phyloP scores from a whole-genome alignment of 2,888 invertebrate species.

The Odontocerum albicorne region DNA sequence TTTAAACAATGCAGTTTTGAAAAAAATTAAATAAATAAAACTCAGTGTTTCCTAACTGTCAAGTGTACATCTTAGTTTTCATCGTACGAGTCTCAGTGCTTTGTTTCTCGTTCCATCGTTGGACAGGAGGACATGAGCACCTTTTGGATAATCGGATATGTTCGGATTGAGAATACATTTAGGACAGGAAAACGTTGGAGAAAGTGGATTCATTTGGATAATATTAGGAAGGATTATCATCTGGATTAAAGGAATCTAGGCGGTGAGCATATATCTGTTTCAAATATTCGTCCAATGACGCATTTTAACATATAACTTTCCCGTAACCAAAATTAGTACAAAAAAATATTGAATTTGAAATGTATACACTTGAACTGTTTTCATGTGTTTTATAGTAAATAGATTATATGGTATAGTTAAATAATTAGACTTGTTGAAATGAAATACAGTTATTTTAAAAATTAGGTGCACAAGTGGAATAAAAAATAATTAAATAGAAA shows the following conservation, averaged over 20 bases:
- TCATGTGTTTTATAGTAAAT: too few relatives aligned
- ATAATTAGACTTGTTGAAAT: too few relatives aligned
- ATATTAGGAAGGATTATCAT: neutral
- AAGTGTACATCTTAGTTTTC: neutral
- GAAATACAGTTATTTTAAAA: too few relatives aligned
- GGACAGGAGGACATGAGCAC: neutral
- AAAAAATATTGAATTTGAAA: too few relatives aligned
- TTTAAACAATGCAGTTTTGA: too few relatives aligned
- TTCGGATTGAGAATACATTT: conserved; percentile 6
- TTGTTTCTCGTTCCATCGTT: conserved; percentile 1
- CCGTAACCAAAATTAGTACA: neutral
- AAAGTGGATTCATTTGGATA: conserved; percentile 7
- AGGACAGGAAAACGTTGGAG: neutral
- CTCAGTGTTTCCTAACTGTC: too few relatives aligned
- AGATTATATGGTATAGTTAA: too few relatives aligned
- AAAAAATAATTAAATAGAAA: too few relatives aligned
- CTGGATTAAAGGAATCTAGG: conserved; percentile 6
- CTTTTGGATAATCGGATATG: neutral
- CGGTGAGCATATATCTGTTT: conserved; percentile 15
- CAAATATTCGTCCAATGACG: conserved; percentile 1
- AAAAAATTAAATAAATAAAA: too few relatives aligned
- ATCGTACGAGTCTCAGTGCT: neutral
- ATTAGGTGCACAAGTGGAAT: too few relatives aligned
- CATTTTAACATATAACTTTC: conserved; percentile 15
- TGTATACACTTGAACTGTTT: too few relatives aligned